A percentile compares a stretch with the other conserved stretches of the same genome.
These are phyloP conservation scores for Drosophila falleni DNA, from an alignment of 2,888 invertebrate species.

Conservation along the genomic window DNA sequence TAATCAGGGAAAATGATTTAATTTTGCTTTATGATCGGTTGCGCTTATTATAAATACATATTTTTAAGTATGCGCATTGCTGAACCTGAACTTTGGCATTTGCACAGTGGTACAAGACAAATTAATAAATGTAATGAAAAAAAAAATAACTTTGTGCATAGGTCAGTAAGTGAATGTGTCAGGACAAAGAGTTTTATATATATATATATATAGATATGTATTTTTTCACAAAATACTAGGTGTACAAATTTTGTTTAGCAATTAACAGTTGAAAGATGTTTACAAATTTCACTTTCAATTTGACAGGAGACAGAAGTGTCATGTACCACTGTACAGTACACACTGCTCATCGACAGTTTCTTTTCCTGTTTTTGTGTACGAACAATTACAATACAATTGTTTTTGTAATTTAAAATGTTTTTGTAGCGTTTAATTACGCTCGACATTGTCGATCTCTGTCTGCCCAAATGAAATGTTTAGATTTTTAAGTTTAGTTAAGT, in stretches of 20 bases:
- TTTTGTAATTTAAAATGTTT: slow-evolving; percentile 68
- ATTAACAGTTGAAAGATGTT: slow-evolving; percentile 9
- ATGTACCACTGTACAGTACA: slow-evolving; percentile 18
- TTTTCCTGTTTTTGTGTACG: slow-evolving; percentile 32
- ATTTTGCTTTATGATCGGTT: slow-evolving; percentile 42
- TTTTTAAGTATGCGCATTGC: slow-evolving; percentile 25
- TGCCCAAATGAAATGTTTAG: slow-evolving; percentile 54
- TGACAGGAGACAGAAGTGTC: slow-evolving; percentile 19
- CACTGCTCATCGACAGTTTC: slow-evolving; percentile 10
- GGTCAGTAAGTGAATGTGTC: too few relatives aligned
- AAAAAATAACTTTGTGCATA: too few relatives aligned
- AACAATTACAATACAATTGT: slow-evolving; percentile 52
- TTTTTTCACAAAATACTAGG: not conserved
- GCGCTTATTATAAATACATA: slow-evolving; percentile 48
- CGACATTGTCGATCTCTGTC: slow-evolving; percentile 50
- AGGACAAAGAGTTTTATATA: too few relatives aligned
- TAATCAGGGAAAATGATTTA: slow-evolving; percentile 44
- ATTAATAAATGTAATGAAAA: not conserved
- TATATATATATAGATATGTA: too few relatives aligned
- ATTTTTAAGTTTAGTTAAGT: slow-evolving; percentile 22
- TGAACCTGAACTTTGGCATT: slow-evolving; percentile 52
- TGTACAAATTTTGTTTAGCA: not conserved
- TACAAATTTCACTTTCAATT: slow-evolving; percentile 34
- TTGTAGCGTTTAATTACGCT: slow-evolving; percentile 63
- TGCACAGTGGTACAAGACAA: slow-evolving; percentile 34